Conservation (phyloP, 2,888 invertebrate genomes). For the Abscondita cerata region DNA sequence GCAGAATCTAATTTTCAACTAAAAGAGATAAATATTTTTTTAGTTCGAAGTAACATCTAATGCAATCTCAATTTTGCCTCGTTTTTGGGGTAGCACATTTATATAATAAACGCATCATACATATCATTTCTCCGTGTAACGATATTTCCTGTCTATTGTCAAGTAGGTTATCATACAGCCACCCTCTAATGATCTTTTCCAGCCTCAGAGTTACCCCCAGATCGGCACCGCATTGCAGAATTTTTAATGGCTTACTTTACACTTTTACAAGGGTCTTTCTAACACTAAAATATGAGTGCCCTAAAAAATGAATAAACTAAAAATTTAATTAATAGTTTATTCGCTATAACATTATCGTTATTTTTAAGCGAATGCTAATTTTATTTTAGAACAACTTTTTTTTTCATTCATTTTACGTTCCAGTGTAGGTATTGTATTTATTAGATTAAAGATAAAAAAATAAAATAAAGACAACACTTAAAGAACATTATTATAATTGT, state of each 20-base stretch:
- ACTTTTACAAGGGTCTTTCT: background rate
- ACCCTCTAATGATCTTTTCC: conserved; percentile 38
- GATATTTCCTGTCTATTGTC: conserved; percentile 58
- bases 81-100: conserved; percentile 48
- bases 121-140: conserved; percentile 58
- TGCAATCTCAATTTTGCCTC: conserved; percentile 29
- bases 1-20: conserved; percentile 30
- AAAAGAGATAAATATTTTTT: conserved; percentile 26
- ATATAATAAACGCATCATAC: conserved; percentile 59
- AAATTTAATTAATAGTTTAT: too few relatives aligned
- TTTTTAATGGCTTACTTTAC: conserved; percentile 28
- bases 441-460: too few relatives aligned
- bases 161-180: conserved; percentile 49
- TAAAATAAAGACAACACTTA: too few relatives aligned
- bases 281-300: too few relatives aligned
- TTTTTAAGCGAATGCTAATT: too few relatives aligned
- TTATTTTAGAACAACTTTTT: too few relatives aligned
- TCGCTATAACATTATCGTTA: too few relatives aligned
- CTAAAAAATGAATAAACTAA: too few relatives aligned
- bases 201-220: conserved; percentile 21
- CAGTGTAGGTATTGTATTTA: too few relatives aligned
- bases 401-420: too few relatives aligned
- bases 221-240: conserved; percentile 34
- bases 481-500: too few relatives aligned
- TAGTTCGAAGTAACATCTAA: conserved; percentile 23